Evolutionary conservation across 1,140 invertebrate genomes (phyloP).

Genomic region (Atopsyche davidsoni): DNA sequence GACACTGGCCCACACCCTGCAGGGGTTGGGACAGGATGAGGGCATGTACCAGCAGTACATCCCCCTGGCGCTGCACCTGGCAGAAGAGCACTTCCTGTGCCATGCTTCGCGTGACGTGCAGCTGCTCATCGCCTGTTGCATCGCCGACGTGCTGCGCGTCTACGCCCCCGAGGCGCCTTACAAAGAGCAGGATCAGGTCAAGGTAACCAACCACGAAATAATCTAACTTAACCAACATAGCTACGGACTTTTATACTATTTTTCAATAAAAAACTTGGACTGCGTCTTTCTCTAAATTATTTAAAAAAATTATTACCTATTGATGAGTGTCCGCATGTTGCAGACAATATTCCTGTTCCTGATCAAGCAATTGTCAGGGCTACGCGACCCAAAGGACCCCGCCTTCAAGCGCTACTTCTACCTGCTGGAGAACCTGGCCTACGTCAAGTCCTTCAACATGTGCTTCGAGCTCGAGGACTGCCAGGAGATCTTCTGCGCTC

Average conservation of each 20-base stretch:
- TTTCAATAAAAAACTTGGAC: background rate
- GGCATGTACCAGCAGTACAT: conserved; percentile 91
- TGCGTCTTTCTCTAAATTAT: background rate
- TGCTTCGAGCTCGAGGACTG: conserved; percentile 97
- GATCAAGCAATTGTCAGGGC: conserved; percentile 87
- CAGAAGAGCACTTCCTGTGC: conserved; percentile 86
- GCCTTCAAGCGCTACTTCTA: conserved; percentile 98
- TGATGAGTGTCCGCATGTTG: too few relatives aligned
- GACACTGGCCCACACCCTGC: conserved; percentile 87
- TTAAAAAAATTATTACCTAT: too few relatives aligned
- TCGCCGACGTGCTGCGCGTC: conserved; percentile 94
- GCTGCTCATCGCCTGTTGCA: conserved; percentile 90
- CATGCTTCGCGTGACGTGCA: conserved; percentile 91
- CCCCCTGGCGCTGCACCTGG: conserved; percentile 87
- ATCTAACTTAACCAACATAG: background rate
- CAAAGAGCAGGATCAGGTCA: conserved; percentile 89
- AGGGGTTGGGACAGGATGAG: conserved; percentile 95
- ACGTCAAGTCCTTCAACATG: conserved; percentile 98
- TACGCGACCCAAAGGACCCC: conserved; percentile 94
- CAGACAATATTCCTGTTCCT: conserved; percentile 93
- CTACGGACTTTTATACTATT: conserved; percentile 11
- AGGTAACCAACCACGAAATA: conserved; percentile 42
- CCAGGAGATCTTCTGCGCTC: conserved; percentile 90
- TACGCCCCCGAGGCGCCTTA: conserved; percentile 98
- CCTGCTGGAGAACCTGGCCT: conserved; percentile 89